Evolutionary conservation across 2,113 vertebrate species (phyloP).

Genomic region (Stictonetta naevosa): DNA sequence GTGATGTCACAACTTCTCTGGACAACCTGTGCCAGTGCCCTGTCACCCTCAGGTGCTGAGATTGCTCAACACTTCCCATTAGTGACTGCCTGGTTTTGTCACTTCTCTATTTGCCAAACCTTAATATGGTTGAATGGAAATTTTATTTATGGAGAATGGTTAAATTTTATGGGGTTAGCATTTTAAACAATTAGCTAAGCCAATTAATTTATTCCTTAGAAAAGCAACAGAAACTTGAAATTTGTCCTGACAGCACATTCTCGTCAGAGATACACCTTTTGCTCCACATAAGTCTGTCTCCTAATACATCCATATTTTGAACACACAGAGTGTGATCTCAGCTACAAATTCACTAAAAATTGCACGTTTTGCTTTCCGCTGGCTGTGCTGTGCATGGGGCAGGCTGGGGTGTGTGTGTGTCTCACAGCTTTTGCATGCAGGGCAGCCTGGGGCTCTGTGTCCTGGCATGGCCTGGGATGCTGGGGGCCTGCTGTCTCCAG

Average conservation of each 20-base stretch:
- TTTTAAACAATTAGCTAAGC: not conserved
- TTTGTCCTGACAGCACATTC: not conserved
- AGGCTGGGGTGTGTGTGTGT: too few relatives aligned
- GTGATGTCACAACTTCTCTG: too few relatives aligned
- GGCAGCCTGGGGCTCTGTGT: too few relatives aligned
- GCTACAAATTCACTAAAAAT: not conserved
- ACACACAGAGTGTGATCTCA: accelerated
- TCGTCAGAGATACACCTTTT: not conserved
- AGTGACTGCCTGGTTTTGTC: accelerated
- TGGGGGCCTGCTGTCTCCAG: not conserved
- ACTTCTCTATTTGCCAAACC: not conserved
- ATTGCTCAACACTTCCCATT: not conserved
- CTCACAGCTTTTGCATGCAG: too few relatives aligned
- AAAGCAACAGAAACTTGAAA: not conserved
- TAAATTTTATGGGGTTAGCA: accelerated
- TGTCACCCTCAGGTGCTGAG: too few relatives aligned
- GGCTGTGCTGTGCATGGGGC: not conserved
- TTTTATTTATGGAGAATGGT: not conserved
- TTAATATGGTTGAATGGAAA: not conserved
- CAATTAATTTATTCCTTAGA: not conserved
- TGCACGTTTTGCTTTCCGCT: not conserved
- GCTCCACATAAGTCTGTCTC: not conserved
- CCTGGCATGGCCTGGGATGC: too few relatives aligned
- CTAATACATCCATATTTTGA: not conserved
- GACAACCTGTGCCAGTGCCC: too few relatives aligned